Evolutionary conservation across 1,140 invertebrate species (phyloP), one percentile per base, ranked within the genome.

Genomic region (Calosoma granatense): DNA sequence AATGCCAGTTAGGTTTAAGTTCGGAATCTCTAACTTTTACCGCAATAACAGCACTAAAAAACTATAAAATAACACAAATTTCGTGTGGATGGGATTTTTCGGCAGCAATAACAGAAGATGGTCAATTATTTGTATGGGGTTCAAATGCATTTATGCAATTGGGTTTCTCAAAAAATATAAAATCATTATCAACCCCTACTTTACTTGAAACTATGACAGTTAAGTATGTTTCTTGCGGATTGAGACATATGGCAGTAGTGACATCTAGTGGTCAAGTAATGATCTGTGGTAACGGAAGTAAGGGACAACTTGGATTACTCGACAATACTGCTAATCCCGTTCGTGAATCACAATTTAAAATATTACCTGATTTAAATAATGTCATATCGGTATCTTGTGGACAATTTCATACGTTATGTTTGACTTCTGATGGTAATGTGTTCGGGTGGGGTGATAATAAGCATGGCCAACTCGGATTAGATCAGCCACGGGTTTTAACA

Each of bases 361-460:
- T 47, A 78, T 78, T 86, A 66, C 68, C 76, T 60, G 75, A 71
- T 52, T 56, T 84, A 51, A 63, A 63, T 19, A 73, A 79, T 53
- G 72, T 85, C 52, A 70, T 69, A 51, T 73, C 77, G 59, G 76
- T 85, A 54, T 75, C 77, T 14, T 87, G 85, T 72, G 88, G 87
- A 2, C 85, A 89, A 67, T 79, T 87, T 66, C 84, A 86, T 64
- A 85, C 85, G 23, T 68, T 87, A 22, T 78, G 79, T 1, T 73
- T 85, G 69, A 78, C 74, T 20, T 67, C 71, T 26, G 71, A 76
- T 54, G 78, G 80, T 19, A 74, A 78, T 47, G 70, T 85, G 21
- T 74, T 82, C 63, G 78, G 78, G 0, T 85, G 87, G 78, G 88
- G 88, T 14, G 83, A 84, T 62, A 90, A 90, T 67, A 88, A 82